phyloP scores from a whole-genome alignment of 1,140 invertebrate genomes.

The Pseudobourletiella spinata region DNA sequence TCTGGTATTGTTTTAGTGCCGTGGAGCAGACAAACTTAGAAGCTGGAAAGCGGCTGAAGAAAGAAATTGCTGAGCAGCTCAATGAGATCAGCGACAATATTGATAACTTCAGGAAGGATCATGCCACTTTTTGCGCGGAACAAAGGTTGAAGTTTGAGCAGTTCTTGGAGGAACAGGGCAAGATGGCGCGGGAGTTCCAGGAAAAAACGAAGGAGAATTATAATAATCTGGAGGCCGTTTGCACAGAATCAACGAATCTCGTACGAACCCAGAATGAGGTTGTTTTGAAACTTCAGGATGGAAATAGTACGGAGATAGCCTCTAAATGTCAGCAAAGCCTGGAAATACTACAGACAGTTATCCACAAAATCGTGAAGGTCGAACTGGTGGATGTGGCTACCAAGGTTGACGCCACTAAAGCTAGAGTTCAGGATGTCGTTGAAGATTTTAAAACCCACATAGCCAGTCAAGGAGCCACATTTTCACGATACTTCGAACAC shows the following conservation, averaged over 20 bases:
- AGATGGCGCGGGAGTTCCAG: background rate
- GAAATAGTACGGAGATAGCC: background rate
- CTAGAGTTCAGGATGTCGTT: background rate
- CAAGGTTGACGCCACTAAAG: background rate
- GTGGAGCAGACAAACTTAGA: constrained; percentile 36
- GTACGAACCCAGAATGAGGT: background rate
- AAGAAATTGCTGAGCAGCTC: constrained; percentile 30
- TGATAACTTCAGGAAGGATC: constrained; percentile 11
- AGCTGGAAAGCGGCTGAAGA: constrained; percentile 39
- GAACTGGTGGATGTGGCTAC: background rate
- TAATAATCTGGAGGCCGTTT: background rate
- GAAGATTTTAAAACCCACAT: background rate
- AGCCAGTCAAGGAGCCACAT: too few species aligned
- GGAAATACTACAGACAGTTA: background rate
- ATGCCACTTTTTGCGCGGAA: constrained; percentile 19
- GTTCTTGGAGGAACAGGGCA: constrained; percentile 3
- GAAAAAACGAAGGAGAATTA: background rate
- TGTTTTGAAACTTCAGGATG: background rate
- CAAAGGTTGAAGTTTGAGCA: constrained; percentile 14
- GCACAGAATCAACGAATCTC: background rate
- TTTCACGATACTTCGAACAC: too few species aligned
- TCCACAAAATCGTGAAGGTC: background rate
- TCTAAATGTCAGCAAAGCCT: background rate
- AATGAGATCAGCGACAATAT: background rate
- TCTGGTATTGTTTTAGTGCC: constrained; percentile 21